Evolutionary conservation across 2,113 vertebrate genomes (phyloP).

Genomic region (Prinia subflava): DNA sequence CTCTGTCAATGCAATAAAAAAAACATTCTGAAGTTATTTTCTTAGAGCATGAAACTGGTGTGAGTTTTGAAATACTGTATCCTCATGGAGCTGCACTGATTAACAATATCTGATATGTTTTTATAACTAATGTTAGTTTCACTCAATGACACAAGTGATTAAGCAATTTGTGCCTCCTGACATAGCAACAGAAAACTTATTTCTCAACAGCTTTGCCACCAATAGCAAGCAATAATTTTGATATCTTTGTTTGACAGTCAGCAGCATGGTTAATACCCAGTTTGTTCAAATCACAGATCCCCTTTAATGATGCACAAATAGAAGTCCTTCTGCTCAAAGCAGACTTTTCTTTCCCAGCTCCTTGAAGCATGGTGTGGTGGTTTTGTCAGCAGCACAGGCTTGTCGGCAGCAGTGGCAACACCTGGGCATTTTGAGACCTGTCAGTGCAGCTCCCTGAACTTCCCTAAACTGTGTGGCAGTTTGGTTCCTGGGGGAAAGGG

Average conservation of each 20-base stretch:
- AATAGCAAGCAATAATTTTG: neutral
- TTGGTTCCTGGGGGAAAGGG: neutral
- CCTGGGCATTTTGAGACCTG: neutral
- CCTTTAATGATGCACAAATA: neutral
- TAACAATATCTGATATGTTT: neutral
- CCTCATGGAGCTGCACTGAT: neutral
- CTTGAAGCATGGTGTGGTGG: neutral
- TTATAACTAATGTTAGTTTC: neutral
- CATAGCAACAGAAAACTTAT: neutral
- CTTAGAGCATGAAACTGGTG: neutral
- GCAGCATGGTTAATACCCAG: neutral
- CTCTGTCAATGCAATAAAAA: neutral
- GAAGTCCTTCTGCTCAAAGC: neutral
- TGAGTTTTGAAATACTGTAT: neutral
- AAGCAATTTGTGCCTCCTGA: neutral
- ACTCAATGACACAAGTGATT: neutral
- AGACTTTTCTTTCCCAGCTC: neutral
- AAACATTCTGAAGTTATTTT: neutral
- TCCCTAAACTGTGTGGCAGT: neutral
- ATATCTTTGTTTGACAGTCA: neutral
- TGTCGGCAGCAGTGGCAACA: neutral
- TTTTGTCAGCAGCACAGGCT: neutral
- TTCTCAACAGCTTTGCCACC: neutral
- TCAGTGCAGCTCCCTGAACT: neutral
- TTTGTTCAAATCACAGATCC: neutral